Conservation (phyloP, 2,888 invertebrate genomes). For the Hirtodrosophila alboralis region DNA sequence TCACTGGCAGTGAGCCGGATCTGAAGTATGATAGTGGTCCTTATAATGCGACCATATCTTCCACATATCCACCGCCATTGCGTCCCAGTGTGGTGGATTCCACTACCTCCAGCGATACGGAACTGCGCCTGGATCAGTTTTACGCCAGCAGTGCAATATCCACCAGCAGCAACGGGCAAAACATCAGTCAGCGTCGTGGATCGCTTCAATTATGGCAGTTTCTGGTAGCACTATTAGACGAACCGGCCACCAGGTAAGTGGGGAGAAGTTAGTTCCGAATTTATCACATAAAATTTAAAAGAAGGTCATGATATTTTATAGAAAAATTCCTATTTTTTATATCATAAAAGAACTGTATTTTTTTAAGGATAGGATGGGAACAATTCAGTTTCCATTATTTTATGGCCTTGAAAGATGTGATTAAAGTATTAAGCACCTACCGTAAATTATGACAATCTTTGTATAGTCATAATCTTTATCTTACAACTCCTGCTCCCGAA, state of each 20-base stretch:
- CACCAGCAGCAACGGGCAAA: slow-evolving; percentile 74
- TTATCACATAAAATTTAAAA: too few relatives aligned
- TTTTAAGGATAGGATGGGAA: too few relatives aligned
- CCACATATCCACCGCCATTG: slow-evolving; percentile 79
- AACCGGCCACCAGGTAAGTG: slow-evolving; percentile 85
- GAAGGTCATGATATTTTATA: too few relatives aligned
- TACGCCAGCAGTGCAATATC: slow-evolving; percentile 81
- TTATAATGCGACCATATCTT: slow-evolving; percentile 82
- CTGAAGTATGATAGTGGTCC: slow-evolving; percentile 82
- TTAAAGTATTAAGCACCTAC: too few relatives aligned
- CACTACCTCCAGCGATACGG: slow-evolving; percentile 82
- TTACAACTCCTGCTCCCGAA: too few relatives aligned
- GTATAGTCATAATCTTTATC: too few relatives aligned
- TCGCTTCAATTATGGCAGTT: slow-evolving; percentile 98
- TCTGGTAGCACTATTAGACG: slow-evolving; percentile 91
- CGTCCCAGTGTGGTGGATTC: slow-evolving; percentile 80
- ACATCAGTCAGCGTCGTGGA: slow-evolving; percentile 88
- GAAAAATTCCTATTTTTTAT: too few relatives aligned
- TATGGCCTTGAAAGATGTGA: too few relatives aligned
- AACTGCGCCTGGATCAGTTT: slow-evolving; percentile 81
- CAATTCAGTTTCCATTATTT: too few relatives aligned
- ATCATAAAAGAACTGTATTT: too few relatives aligned
- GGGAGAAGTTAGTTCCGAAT: neutral
- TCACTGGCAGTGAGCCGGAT: slow-evolving; percentile 62
- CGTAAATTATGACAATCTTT: too few relatives aligned